Evolutionary conservation across 2,113 vertebrate species (phyloP).

Genomic region (Gallinago undulata): DNA sequence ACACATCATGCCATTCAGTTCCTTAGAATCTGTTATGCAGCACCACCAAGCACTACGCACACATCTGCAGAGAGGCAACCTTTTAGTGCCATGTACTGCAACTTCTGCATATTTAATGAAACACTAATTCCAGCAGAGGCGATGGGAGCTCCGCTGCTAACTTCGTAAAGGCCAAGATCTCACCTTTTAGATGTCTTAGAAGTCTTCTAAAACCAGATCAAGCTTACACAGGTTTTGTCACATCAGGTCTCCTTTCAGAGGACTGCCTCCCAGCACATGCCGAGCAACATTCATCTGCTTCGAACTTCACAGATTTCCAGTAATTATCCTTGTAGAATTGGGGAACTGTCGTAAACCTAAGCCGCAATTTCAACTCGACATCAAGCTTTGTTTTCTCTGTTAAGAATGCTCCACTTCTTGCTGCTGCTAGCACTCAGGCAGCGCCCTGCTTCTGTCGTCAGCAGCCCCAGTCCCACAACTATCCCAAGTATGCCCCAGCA

Average conservation of each 20-base stretch:
- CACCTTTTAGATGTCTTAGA: neutral
- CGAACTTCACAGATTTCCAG: constrained; percentile 34
- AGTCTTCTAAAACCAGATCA: neutral
- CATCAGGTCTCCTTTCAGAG: neutral
- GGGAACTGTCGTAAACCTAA: constrained; percentile 24
- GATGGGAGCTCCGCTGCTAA: neutral
- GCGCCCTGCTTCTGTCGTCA: constrained; percentile 71
- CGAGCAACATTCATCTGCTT: neutral
- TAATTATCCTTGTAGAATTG: constrained; percentile 14
- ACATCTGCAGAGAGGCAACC: neutral
- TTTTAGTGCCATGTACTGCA: neutral
- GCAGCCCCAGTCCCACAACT: constrained; percentile 78
- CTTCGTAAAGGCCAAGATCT: neutral
- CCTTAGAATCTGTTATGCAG: neutral
- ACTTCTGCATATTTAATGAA: neutral
- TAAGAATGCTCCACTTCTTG: neutral
- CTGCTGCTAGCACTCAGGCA: constrained; percentile 66
- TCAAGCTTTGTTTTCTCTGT: neutral
- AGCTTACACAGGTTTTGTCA: neutral
- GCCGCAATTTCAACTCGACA: neutral
- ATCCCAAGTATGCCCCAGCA: constrained; percentile 77
- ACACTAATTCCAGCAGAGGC: neutral
- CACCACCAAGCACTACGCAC: neutral
- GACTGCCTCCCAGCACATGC: neutral
- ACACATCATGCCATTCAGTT: neutral